These are phyloP conservation scores for Drosophila kepulauana DNA, from an alignment of 1,140 invertebrate species.

Conservation along the genomic window DNA sequence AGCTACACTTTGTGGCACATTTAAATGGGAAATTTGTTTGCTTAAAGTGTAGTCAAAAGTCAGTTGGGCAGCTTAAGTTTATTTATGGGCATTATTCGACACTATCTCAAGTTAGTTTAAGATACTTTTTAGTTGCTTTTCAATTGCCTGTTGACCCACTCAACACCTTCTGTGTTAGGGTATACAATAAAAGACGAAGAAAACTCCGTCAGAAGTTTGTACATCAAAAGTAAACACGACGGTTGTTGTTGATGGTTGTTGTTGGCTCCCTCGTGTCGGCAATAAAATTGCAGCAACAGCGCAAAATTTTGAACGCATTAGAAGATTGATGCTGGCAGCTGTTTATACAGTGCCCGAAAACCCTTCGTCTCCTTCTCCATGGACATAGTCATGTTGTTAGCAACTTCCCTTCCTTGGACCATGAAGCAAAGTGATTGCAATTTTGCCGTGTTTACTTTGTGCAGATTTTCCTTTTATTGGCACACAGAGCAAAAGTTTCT, in stretches of 20 bases:
- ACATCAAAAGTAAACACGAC: constrained; percentile 45
- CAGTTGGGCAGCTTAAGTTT: neutral
- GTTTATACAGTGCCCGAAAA: constrained; percentile 53
- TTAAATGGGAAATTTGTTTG: neutral
- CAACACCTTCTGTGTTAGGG: constrained; percentile 30
- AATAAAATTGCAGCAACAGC: constrained; percentile 71
- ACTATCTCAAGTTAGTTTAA: neutral
- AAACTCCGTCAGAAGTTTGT: constrained; percentile 7
- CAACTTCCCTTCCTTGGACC: neutral
- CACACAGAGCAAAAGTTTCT: constrained; percentile 47
- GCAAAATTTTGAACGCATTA: constrained; percentile 80
- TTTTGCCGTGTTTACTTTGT: constrained; percentile 75
- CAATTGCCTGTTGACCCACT: constrained; percentile 27
- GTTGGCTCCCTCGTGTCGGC: constrained; percentile 39
- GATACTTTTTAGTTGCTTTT: constrained; percentile 9
- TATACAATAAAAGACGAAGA: constrained; percentile 15
- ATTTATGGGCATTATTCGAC: constrained; percentile 1
- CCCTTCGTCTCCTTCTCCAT: neutral
- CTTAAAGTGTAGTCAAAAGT: neutral
- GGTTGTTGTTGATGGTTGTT: neutral
- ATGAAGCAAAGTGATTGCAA: constrained; percentile 71
- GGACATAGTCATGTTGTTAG: too few species aligned
- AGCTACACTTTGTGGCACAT: neutral
- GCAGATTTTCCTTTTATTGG: constrained; percentile 73
- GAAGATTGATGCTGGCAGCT: constrained; percentile 81